Percentiles rank a stretch among this genome's conserved stretches.
Evolutionary conservation across 1,140 invertebrate genomes (phyloP).

Genomic region (Pseudachorutes palmiensis): DNA sequence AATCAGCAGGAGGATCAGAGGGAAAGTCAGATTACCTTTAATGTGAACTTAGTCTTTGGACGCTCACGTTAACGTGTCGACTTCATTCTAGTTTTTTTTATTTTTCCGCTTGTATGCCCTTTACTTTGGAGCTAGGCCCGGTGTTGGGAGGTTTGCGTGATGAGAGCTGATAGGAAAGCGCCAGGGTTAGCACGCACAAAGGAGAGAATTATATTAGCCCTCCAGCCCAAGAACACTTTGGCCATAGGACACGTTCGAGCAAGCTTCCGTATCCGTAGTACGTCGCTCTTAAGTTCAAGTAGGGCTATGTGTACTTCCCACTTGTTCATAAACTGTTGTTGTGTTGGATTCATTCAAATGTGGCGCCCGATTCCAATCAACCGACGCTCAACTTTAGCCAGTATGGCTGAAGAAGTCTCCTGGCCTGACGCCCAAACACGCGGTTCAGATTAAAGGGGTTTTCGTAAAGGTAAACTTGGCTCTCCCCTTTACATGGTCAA

Average conservation of each 20-base stretch:
- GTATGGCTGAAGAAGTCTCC: background rate
- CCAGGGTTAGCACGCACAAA: constrained; percentile 20
- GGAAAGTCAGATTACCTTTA: constrained; percentile 12
- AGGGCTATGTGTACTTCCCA: no score
- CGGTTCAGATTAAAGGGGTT: background rate
- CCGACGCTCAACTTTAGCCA: background rate
- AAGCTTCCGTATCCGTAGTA: background rate
- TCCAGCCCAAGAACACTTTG: background rate
- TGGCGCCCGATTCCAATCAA: no score
- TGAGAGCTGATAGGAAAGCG: constrained; percentile 19
- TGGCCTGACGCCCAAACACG: background rate
- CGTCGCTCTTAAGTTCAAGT: background rate
- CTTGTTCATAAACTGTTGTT: background rate
- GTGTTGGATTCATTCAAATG: no score
- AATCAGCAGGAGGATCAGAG: background rate
- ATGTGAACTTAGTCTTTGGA: background rate
- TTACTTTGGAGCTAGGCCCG: background rate
- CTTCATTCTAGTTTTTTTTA: constrained; percentile 1
- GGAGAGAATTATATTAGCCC: constrained; percentile 10
- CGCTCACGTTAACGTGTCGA: constrained; percentile 10
- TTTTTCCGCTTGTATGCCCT: background rate
- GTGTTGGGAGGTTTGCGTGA: constrained; percentile 15
- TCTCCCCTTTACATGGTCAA: background rate
- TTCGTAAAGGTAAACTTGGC: background rate
- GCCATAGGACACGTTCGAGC: background rate